These are phyloP conservation scores for Calypte anna DNA, from an alignment of 2,113 vertebrate species.

Conservation along the genomic window DNA sequence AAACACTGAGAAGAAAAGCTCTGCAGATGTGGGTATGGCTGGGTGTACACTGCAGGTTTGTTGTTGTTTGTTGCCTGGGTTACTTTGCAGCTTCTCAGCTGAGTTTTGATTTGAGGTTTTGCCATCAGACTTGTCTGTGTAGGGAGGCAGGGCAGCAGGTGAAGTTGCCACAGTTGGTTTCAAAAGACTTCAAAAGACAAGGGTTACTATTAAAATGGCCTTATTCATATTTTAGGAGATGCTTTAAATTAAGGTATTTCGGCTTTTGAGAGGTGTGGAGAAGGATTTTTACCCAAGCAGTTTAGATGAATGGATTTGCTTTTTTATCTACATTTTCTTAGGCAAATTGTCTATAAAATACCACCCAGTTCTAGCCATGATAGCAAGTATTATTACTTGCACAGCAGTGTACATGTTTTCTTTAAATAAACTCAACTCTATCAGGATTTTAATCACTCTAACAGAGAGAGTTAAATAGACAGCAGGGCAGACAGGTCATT, in stretches of 20 bases:
- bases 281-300: background rate
- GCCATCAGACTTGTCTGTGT: background rate
- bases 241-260: background rate
- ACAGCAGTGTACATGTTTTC: fast-evolving
- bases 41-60: background rate
- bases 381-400: background rate
- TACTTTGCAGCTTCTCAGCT: background rate
- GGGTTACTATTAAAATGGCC: background rate
- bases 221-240: background rate
- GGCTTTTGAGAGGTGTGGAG: background rate
- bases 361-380: background rate
- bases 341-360: background rate
- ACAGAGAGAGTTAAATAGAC: background rate
- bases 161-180: background rate
- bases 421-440: background rate
- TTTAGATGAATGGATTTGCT: background rate
- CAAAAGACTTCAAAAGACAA: background rate
- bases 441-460: background rate
- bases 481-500: background rate
- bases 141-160: background rate
- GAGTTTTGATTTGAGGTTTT: background rate
- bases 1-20: background rate
- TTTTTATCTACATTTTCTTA: background rate
- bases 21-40: background rate
- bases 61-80: conserved; percentile 32